Conservation (phyloP, 30 jellyfish, hydroid and myxozoan genomes). For the Pseudorhiza aurosa region DNA sequence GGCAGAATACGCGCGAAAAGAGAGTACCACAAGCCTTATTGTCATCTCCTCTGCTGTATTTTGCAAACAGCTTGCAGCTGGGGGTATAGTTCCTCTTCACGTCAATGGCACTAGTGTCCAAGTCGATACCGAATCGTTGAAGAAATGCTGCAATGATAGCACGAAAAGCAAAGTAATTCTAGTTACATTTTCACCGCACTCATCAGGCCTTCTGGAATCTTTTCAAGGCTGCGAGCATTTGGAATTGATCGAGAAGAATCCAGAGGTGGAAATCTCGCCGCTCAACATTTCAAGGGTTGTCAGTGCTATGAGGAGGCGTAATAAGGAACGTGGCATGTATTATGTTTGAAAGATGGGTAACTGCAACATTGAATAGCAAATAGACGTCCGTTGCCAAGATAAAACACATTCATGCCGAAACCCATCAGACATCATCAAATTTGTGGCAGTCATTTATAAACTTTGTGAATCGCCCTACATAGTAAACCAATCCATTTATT, state of each 20-base stretch:
- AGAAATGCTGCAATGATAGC: background rate
- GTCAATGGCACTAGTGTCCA: background rate
- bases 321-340: background rate
- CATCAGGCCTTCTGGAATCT: background rate
- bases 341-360: no score
- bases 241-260: background rate
- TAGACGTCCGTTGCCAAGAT: no score
- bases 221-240: conserved; percentile 19
- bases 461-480: no score
- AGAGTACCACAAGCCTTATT: conserved; percentile 23
- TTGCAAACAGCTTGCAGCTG: background rate
- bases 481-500: no score
- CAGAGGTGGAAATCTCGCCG: conserved; percentile 34
- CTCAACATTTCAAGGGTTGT: background rate
- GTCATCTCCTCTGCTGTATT: conserved; percentile 27
- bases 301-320: conserved; percentile 28
- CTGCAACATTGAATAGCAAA: no score
- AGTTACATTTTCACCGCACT: conserved; percentile 9
- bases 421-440: no score
- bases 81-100: background rate
- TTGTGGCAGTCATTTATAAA: no score
- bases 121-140: background rate
- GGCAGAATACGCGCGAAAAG: conserved; percentile 1
- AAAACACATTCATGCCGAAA: no score
- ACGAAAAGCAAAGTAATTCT: conserved; percentile 2